Percentiles rank a stretch among this genome's conserved stretches.
Evolutionary conservation across 2,797 vertebrate genomes (phyloP).

Genomic region (Gastrophryne carolinensis): DNA sequence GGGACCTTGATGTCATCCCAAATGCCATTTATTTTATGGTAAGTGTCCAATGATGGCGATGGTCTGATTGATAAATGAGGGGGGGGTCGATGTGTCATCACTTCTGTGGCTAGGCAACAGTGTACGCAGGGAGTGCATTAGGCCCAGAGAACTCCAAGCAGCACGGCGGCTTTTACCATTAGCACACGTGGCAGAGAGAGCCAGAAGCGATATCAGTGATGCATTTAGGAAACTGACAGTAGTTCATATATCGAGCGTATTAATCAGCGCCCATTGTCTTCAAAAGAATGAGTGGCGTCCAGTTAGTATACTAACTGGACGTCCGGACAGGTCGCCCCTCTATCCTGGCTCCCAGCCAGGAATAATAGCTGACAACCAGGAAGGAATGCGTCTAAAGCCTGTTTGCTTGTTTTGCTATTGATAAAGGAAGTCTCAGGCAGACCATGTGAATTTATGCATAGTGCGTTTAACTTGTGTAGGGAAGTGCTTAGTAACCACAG

Average conservation of each 20-base stretch:
- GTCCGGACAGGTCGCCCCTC: no score
- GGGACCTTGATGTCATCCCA: not conserved
- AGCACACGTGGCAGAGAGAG: not conserved
- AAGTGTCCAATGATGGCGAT: slow-evolving; percentile 10
- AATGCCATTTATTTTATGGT: slow-evolving; percentile 24
- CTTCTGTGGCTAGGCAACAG: not conserved
- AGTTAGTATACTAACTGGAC: no score
- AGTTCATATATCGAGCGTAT: not conserved
- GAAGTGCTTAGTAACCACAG: no score
- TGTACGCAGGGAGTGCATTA: not conserved
- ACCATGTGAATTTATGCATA: no score
- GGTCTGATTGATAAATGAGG: slow-evolving; percentile 6
- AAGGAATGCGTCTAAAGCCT: no score
- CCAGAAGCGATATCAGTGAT: not conserved
- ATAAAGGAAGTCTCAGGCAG: no score
- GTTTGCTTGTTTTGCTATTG: no score
- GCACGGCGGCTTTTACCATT: not conserved
- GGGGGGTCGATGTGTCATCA: not conserved
- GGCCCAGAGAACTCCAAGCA: not conserved
- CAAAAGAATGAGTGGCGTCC: no score
- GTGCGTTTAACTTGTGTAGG: no score
- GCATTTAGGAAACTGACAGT: not conserved
- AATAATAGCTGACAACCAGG: no score
- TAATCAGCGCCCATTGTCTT: not conserved
- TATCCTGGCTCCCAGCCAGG: no score